Evolutionary conservation across 2,797 vertebrate genomes (phyloP), one percentile per base, ranked within the genome.

Genomic region (Esox lucius): DNA sequence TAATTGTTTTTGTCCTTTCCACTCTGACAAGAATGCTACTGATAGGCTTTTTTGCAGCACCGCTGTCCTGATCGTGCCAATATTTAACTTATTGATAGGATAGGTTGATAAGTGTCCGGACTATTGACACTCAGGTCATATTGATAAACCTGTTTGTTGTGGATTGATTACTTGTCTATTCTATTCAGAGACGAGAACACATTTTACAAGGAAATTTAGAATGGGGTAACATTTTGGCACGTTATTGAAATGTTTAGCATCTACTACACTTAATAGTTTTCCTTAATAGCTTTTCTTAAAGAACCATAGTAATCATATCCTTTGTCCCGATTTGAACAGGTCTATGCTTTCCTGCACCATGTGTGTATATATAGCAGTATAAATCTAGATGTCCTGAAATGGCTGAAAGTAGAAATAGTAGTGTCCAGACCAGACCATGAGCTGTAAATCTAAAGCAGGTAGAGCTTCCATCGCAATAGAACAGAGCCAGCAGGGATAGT

Each of bases 81-180:
- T 86, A 89, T 88, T 90, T 90, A 93, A 92, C 85, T 86, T 84
- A 67, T 48, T 74, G 72, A 81, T 91, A 92, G 91, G 92, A 93
- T 85, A 11, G 42, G 9, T 46, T 46, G 42, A 46, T 46, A 84
- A 84, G 77, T 75, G 85, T 90, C 85, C 87, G 83, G 84, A 91
- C 92, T 86, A 85, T 82, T 89, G 84, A 89, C 79, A 75, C 83
- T 77, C 83, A 85, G 79, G 86, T 88, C 82, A 84, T 91, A 91
- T 93, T 91, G 93, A 93, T 89, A 82, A 78, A 86, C 82, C 87
- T 86, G 87, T 88, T 90, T 77, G 73, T 71, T 65, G 49, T 24
- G 78, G 74, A 93, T 88, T 88, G 90, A 93, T 90, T 87, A 78
- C 70, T 61, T 83, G 80, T 81, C 81, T 81, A 83, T 85, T 86